Conservation (phyloP, 2,888 invertebrate genomes). For the Dryomyza anilis region DNA sequence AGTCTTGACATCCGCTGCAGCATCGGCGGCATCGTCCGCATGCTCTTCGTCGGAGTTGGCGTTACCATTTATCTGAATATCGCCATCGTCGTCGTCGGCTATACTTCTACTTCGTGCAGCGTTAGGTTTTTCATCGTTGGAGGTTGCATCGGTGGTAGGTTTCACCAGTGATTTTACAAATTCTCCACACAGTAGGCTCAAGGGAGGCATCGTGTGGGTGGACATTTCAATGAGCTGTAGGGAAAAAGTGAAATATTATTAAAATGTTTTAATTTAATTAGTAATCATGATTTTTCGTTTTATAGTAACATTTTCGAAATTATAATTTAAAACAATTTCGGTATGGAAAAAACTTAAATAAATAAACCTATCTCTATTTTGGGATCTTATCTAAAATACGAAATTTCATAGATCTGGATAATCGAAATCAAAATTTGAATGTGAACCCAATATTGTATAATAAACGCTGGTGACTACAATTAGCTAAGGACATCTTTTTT, state of each 20-base stretch:
- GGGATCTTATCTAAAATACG: too few species aligned
- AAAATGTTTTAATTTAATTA: too few species aligned
- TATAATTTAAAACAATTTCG: too few species aligned
- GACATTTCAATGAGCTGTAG: conserved; percentile 58
- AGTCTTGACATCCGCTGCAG: not conserved
- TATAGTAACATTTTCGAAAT: too few species aligned
- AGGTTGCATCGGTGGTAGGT: conserved; percentile 37
- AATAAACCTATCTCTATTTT: too few species aligned
- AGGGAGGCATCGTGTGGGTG: conserved; percentile 59
- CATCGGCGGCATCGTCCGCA: conserved; percentile 23
- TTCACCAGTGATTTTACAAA: conserved; percentile 53
- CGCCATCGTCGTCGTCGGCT: conserved; percentile 39
- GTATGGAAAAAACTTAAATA: too few species aligned
- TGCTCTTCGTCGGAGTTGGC: conserved; percentile 35
- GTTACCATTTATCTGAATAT: conserved; percentile 35
- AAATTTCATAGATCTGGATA: too few species aligned
- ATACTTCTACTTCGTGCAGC: conserved; percentile 18
- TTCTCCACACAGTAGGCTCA: conserved; percentile 54
- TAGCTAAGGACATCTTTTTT: too few species aligned
- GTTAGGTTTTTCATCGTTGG: not conserved
- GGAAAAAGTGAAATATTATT: conserved; percentile 36
- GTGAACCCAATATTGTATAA: too few species aligned
- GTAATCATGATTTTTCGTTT: too few species aligned
- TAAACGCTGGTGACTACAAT: too few species aligned
- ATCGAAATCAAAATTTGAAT: too few species aligned